Base-by-base conservation (phyloP, 2,888 invertebrate species). In the Microplitis deprimator region DNA sequence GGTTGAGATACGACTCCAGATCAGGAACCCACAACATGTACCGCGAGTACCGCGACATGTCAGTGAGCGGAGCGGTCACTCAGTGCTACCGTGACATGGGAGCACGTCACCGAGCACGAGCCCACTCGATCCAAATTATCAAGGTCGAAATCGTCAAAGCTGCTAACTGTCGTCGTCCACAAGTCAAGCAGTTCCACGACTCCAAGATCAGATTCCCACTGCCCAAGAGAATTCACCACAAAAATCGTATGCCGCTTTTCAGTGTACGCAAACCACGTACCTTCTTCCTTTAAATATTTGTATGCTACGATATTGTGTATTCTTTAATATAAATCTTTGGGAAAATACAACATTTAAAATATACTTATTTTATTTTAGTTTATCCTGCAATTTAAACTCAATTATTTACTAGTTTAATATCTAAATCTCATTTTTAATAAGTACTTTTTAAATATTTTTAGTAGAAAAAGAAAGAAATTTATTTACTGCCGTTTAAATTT, bases 21-120 rank as follows among this genome's bases (percentile, higher is more conserved):
- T 98, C 98, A 8, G 99, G 99, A 77, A 98, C 98, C 77, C 99
- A 99, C 93, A 99, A 99, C 93, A 99, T 99, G 99, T 99, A 99
- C 95, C 94, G 98, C 82, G 99, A 99, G 91, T 99, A 99, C 92
- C 94, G 99, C 84, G 99, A 99, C 91, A 92, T 98, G 85, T 96
- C 97, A 78, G 96, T 98, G 6, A 96, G 97, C 75, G 97, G 96
- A 78, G 99, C 98, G 77, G 98, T 99, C 76, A 99, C 99, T 13
- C 96, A 97, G 90, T 98, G 98, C 91, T 99, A 99, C 91, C 94
- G 98, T 77, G 99, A 99, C 89, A 87, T 87, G 87, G 95, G 94
- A 82, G 98, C 99, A 76, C 94, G 98, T 85, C 99, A 99, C 91
- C 95, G 99, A 89, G 99, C 99, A 41, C 93, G 99, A 81, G 98